A percentile compares a stretch with the other conserved stretches of the same genome.
phyloP scores from a whole-genome alignment of 2,888 invertebrate genomes.

The Ceriagrion tenellum region DNA sequence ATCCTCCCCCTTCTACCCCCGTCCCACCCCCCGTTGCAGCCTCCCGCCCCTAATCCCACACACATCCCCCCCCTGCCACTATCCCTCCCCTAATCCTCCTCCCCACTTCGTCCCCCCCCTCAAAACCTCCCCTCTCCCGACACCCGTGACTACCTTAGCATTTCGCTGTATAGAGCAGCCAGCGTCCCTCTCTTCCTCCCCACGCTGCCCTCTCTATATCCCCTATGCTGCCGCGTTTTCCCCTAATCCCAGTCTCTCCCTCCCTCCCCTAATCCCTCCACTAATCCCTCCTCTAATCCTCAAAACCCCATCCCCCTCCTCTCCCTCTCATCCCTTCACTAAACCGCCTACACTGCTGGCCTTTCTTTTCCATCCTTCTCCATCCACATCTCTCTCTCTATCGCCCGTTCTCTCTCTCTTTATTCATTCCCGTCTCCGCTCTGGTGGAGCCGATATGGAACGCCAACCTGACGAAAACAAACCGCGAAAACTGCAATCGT shows the following conservation, averaged over 20 bases:
- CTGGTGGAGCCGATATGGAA: neutral
- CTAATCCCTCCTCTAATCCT: constrained; percentile 31
- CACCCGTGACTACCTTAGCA: neutral
- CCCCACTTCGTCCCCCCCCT: constrained; percentile 20
- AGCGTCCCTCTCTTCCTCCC: neutral
- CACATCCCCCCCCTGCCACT: too few relatives aligned
- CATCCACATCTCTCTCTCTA: neutral
- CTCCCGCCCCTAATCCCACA: neutral
- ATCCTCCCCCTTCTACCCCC: constrained; percentile 68
- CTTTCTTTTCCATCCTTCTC: neutral
- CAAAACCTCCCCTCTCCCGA: neutral
- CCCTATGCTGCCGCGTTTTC: constrained; percentile 47
- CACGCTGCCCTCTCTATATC: neutral
- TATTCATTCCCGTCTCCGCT: neutral
- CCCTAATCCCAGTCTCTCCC: constrained; percentile 19
- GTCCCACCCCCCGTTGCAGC: neutral
- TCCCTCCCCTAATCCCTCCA: constrained; percentile 32
- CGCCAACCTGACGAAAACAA: neutral
- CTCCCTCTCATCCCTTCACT: neutral
- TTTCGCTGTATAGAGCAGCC: constrained; percentile 34
- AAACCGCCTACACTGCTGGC: constrained; percentile 17
- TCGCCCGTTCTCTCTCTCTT: neutral
- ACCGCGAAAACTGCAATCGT: neutral
- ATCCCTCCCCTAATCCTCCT: constrained; percentile 21
- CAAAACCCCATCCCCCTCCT: constrained; percentile 5